A percentile compares a stretch with the other conserved stretches of the same genome.
phyloP scores from a whole-genome alignment of 2,797 vertebrate genomes.

The Coilia nasus region DNA sequence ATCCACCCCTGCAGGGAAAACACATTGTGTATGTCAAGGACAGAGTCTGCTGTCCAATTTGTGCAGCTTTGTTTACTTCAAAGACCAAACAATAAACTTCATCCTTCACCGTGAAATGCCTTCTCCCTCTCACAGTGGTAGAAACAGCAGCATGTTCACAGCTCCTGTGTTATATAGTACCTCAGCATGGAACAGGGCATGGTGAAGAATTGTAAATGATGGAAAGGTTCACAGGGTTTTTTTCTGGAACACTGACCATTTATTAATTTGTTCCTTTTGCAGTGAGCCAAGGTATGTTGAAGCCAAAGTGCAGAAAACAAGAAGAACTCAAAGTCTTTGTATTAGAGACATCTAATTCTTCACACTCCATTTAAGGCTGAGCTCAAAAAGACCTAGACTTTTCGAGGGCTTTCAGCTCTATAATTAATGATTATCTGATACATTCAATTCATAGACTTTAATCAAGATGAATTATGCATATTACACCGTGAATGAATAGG shows the following conservation, averaged over 20 bases:
- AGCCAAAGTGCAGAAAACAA: not conserved
- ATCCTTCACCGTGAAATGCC: not conserved
- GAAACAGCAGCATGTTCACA: not conserved
- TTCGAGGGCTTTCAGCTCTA: not conserved
- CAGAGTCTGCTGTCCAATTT: not conserved
- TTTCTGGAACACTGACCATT: not conserved
- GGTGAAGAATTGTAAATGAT: not conserved
- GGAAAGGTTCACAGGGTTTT: not conserved
- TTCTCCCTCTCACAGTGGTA: not conserved
- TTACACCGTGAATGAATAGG: not conserved
- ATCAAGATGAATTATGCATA: conserved; percentile 8
- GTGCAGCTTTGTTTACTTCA: not conserved
- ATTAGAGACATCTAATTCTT: not conserved
- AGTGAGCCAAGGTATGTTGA: not conserved
- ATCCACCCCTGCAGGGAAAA: not conserved
- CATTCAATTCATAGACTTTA: not conserved
- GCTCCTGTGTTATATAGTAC: not conserved
- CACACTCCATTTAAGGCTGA: not conserved
- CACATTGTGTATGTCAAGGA: not conserved
- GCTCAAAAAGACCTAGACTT: not conserved
- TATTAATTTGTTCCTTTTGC: not conserved
- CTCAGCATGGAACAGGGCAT: not conserved
- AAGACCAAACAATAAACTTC: not conserved
- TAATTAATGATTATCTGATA: conserved; percentile 8
- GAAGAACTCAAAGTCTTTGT: not conserved